Evolutionary conservation across 2,888 invertebrate species (phyloP).

Genomic region (Tholera decimalis): DNA sequence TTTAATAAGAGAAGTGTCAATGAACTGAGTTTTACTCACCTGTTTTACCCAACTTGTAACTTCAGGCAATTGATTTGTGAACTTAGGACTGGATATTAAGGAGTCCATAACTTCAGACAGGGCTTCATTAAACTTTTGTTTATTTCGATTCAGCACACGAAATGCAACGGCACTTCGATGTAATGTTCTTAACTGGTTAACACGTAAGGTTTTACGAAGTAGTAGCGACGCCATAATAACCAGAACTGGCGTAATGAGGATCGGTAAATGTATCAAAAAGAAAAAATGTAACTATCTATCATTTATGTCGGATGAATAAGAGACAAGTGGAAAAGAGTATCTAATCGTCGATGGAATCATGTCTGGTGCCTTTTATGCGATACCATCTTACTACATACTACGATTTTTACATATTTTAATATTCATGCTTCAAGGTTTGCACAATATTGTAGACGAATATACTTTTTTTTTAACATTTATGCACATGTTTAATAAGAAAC

Average conservation of each 20-base stretch:
- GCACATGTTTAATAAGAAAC: too few relatives aligned
- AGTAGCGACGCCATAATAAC: slow-evolving; percentile 15
- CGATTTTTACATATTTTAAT: too few relatives aligned
- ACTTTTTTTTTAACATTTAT: too few relatives aligned
- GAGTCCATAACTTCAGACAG: slow-evolving; percentile 25
- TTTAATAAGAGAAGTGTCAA: too few relatives aligned
- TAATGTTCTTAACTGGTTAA: slow-evolving; percentile 29
- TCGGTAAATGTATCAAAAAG: slow-evolving; percentile 4
- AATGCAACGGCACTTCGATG: slow-evolving; percentile 8
- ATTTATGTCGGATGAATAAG: slow-evolving; percentile 3
- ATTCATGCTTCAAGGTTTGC: too few relatives aligned
- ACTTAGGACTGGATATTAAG: slow-evolving; percentile 37
- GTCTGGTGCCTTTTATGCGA: too few relatives aligned
- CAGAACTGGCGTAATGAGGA: neutral
- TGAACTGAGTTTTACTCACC: too few relatives aligned
- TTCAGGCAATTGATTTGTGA: slow-evolving; percentile 38
- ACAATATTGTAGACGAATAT: too few relatives aligned
- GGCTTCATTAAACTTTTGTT: slow-evolving; percentile 18
- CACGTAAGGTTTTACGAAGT: slow-evolving; percentile 10
- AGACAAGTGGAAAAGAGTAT: neutral
- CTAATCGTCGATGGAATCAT: too few relatives aligned
- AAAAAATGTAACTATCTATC: neutral
- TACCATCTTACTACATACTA: too few relatives aligned
- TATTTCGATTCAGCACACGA: slow-evolving; percentile 1
- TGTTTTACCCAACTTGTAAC: slow-evolving; percentile 29